Conservation (phyloP, 2,113 vertebrate genomes). For the Pardalotus punctatus region DNA sequence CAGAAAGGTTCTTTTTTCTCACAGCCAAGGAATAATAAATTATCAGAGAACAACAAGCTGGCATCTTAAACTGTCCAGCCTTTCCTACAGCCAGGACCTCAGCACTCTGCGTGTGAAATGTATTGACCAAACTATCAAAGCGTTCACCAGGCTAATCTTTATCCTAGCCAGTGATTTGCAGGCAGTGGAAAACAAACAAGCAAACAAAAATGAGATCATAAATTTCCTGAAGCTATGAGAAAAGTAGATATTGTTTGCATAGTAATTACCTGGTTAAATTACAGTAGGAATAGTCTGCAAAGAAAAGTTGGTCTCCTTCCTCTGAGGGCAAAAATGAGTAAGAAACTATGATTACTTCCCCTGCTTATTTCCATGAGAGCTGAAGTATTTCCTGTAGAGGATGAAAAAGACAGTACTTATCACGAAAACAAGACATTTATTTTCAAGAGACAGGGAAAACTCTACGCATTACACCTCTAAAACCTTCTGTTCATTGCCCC, state of each 20-base stretch:
- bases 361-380: not conserved
- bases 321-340: not conserved
- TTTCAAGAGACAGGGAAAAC: conserved; percentile 15
- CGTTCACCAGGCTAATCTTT: not conserved
- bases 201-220: not conserved
- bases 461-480: not conserved
- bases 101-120: not conserved
- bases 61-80: not conserved
- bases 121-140: not conserved
- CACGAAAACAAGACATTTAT: not conserved
- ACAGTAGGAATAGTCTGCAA: not conserved
- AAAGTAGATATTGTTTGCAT: conserved; percentile 2
- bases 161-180: not conserved
- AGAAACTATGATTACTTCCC: not conserved
- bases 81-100: not conserved
- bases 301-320: not conserved
- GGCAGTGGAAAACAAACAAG: not conserved
- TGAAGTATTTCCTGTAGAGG: not conserved
- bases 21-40: not conserved
- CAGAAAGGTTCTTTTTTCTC: not conserved
- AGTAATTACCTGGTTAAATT: conserved; percentile 11
- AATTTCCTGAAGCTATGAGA: not conserved
- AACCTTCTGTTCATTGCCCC: not conserved
- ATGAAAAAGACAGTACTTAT: not conserved
- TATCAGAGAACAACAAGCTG: not conserved